Base-by-base conservation (phyloP, 1,140 invertebrate species). In the Steinernema khuongi region DNA sequence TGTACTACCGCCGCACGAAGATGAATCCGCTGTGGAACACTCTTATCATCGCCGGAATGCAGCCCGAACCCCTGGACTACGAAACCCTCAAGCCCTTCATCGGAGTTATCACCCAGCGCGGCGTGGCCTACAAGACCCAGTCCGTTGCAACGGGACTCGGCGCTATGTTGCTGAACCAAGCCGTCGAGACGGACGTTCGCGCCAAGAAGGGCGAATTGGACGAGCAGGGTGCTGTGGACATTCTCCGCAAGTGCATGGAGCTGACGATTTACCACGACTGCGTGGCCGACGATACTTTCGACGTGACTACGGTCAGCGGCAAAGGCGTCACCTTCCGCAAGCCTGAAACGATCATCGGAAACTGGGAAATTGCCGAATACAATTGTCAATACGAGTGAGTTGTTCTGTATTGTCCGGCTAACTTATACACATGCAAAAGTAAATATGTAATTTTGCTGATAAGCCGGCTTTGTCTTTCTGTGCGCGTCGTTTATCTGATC, bases 11-110 rank as follows among this genome's bases (percentile, higher is more conserved):
- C 50, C 83, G 83, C 31, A 76, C 77, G 36, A 74, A 81, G 44
- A 84, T 84, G 83, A 81, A 84, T 43, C 83, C 83, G 4, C 7
- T 84, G 26, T 83, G 80, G 83, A 85, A 82, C 68, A 84, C 80
- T 2, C 66, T 84, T 4, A 70, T 84, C 60, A 79, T 84, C 26
- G 74, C 74, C 67, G 82, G 82, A 19, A 82, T 82, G 71, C 80
- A 84, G 29, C 79, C 78, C 18, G 78, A 83, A 30, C 71, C 75
- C 19, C 68, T 72, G 33, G 74, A 81, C 32, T 77, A 79, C 18
- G 81, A 74, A 11, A 78, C 77, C n/a, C 67, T 70, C 22, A 74
- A 44, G 14, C 83, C 83, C 41, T 84, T 85, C 71, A 84, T 84
- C 66, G 83, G 83, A 19, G 76, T 85, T 14, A 79, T 84, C 67